phyloP scores from a whole-genome alignment of 2,888 invertebrate genomes.

The Leuctra nigra region DNA sequence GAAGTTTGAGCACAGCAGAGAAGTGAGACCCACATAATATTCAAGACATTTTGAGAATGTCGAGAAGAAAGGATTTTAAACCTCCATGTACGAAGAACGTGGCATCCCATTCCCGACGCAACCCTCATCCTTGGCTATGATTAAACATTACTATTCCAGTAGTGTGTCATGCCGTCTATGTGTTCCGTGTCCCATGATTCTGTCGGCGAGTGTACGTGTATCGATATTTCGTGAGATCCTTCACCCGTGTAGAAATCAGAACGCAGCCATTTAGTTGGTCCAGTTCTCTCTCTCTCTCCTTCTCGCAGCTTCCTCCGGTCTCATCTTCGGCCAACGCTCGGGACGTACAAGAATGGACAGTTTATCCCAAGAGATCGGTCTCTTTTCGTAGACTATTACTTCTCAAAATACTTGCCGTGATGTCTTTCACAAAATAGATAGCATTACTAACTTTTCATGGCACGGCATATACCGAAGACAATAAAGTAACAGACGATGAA shows the following conservation, averaged over 20 bases:
- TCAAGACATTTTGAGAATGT: too few species aligned
- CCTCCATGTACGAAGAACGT: too few species aligned
- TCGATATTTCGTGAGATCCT: conserved; percentile 11
- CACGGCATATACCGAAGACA: too few species aligned
- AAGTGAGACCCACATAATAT: too few species aligned
- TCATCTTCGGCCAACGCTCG: too few species aligned
- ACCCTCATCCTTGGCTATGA: not conserved
- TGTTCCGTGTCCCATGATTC: not conserved
- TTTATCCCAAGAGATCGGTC: not conserved
- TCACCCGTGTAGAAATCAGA: conserved; percentile 11
- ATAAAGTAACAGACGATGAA: conserved; percentile 1
- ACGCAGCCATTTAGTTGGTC: conserved; percentile 8
- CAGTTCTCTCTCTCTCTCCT: not conserved
- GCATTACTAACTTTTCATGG: not conserved
- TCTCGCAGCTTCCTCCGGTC: too few species aligned
- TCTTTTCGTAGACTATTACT: not conserved
- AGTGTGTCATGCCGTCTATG: not conserved
- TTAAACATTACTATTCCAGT: not conserved
- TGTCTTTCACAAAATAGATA: not conserved
- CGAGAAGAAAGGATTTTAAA: too few species aligned
- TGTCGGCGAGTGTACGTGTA: conserved; percentile 3
- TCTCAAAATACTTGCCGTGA: not conserved
- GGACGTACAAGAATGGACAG: too few species aligned
- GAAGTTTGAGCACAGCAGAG: too few species aligned
- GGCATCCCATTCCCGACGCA: too few species aligned